A percentile compares a stretch with the other conserved stretches of the same genome.
phyloP scores from a whole-genome alignment of 2,888 invertebrate genomes.

The Cremastobaeus sp. region DNA sequence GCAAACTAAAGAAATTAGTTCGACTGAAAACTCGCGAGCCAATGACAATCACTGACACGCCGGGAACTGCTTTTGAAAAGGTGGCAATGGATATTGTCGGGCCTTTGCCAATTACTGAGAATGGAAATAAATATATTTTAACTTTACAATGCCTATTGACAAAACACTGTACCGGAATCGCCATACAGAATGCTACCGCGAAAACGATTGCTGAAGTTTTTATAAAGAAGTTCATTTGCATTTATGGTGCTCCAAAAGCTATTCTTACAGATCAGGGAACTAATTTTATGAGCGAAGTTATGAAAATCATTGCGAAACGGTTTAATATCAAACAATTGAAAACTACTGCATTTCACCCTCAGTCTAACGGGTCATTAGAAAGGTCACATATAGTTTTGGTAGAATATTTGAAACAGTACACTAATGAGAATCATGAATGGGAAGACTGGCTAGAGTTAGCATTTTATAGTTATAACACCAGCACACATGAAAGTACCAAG shows the following conservation, averaged over 20 bases:
- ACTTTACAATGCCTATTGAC: constrained; percentile 19
- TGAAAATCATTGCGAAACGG: constrained; percentile 51
- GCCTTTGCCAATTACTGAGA: constrained; percentile 44
- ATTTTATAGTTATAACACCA: neutral
- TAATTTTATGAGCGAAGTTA: constrained; percentile 58
- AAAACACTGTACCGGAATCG: constrained; percentile 3
- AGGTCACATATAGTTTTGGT: neutral
- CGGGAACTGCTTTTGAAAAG: too few relatives aligned
- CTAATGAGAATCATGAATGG: neutral
- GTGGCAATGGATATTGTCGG: constrained; percentile 61
- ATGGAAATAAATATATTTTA: constrained; percentile 51
- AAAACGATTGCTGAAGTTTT: constrained; percentile 58
- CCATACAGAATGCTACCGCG: constrained; percentile 44
- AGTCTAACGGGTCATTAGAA: neutral
- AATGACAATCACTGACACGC: constrained; percentile 59
- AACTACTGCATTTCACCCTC: neutral
- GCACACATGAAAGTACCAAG: neutral
- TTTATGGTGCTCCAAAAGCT: constrained; percentile 51
- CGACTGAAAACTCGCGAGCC: constrained; percentile 45
- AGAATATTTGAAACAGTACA: neutral
- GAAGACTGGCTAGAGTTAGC: neutral
- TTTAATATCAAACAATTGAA: too few relatives aligned
- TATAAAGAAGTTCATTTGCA: constrained; percentile 54
- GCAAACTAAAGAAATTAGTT: constrained; percentile 54
- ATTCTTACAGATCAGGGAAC: constrained; percentile 62